Percentiles rank a stretch among this genome's conserved stretches.
phyloP scores from a whole-genome alignment of 92 coral and sea anemone genomes.

The Zoanthus gigantus region DNA sequence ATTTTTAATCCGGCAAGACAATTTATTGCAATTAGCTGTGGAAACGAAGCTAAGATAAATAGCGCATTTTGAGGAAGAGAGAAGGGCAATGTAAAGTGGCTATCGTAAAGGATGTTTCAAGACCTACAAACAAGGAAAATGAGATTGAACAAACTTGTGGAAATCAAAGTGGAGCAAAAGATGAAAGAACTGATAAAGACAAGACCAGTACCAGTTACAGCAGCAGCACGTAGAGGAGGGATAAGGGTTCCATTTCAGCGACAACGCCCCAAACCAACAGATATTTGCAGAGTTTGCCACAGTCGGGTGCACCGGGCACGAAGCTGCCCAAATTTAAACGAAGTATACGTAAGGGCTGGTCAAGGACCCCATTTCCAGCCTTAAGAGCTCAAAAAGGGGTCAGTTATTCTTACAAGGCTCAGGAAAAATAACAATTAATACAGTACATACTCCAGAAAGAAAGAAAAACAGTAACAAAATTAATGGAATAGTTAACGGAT shows the following conservation, averaged over 20 bases:
- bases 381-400: not conserved
- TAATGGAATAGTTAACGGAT: not conserved
- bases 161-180: constrained; percentile 43
- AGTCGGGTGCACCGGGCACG: constrained; percentile 58
- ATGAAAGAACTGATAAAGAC: constrained; percentile 21
- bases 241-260: constrained; percentile 34
- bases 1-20: constrained; percentile 56
- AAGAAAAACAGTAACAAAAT: not conserved
- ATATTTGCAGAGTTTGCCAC: constrained; percentile 37
- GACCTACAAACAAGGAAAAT: too few relatives aligned
- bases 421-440: not conserved
- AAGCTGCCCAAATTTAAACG: not conserved
- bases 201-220: constrained; percentile 36
- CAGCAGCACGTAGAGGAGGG: constrained; percentile 58
- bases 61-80: constrained; percentile 18
- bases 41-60: constrained; percentile 49
- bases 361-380: constrained; percentile 62
- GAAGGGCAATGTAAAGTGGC: constrained; percentile 37
- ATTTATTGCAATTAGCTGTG: constrained; percentile 19
- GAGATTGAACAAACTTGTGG: not conserved
- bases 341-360: constrained; percentile 49
- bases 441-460: too few relatives aligned
- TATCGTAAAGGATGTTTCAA: not conserved
- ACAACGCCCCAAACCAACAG: constrained; percentile 33
- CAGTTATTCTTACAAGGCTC: not conserved